Base-by-base conservation (phyloP, 1,140 invertebrate species). In the Dermatophagoides farinae region DNA sequence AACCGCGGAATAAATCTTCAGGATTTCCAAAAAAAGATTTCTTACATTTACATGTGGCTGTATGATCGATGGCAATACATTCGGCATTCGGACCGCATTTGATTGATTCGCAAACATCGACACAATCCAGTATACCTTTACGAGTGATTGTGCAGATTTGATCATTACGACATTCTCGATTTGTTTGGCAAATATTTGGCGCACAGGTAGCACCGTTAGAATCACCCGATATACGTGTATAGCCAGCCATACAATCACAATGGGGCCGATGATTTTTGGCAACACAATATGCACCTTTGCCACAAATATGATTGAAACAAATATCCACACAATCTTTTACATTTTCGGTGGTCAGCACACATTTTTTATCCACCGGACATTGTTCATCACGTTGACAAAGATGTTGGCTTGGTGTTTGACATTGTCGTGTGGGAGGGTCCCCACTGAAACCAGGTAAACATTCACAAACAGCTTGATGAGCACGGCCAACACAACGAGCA, bases 251-350 rank as follows among this genome's bases (percentile, higher is more conserved):
- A 68, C 88, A 92, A 2, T 82, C 77, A 70, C 88, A 93, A 68
- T 82, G 80, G 1, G 86, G 85, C 25, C 82, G 76, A 71, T 90
- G 86, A 68, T 85, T 82, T 60, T 85, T 79, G 18, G 83, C 79
- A 0, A 89, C 77, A 68, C 88, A 92, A 0, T 88, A 70, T 4
- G 87, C 86, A 70, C 89, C 90, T 0, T 86, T 85, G 16, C 87
- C 87, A 70, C 88, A 91, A 6, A 44, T 9, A 18, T 65, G 62
- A 37, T 37, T 44, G 22, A 23, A 46, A 31, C 64, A 65, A 20
- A 53, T 44, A 47, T 65, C 63, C 16, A 65, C 64, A 51, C 64
- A 65, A 47, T 64, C 65, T 31, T 47, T 61, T 6, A 68, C 61
- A 8, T 66, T 65, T 57, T 67, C 64, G 39, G 59, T 62, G 10